These are phyloP conservation scores for Semotilus atromaculatus DNA, from an alignment of 2,797 vertebrate genomes.

Conservation along the genomic window DNA sequence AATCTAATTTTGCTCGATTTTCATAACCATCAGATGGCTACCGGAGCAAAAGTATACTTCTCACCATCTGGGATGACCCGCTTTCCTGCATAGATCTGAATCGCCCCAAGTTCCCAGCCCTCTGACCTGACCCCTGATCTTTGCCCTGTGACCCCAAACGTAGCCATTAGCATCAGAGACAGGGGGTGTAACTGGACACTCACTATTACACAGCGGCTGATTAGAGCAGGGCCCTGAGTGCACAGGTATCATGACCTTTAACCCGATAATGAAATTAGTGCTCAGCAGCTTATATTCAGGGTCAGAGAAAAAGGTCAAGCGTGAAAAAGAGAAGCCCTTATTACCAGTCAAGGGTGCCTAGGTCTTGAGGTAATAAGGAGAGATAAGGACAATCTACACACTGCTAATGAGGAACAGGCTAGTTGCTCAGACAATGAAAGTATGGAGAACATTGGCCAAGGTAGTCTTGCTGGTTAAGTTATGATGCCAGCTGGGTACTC, in stretches of 20 bases:
- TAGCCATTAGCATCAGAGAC: constrained; percentile 55
- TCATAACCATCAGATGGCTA: constrained; percentile 25
- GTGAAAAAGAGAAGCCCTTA: constrained; percentile 46
- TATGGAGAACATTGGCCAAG: not conserved
- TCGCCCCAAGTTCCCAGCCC: constrained; percentile 39
- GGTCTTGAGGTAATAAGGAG: constrained; percentile 42
- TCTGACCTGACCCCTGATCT: constrained; percentile 42
- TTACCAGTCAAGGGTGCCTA: constrained; percentile 44
- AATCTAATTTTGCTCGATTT: constrained; percentile 34
- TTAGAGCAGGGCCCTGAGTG: constrained; percentile 36
- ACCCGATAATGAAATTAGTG: constrained; percentile 59
- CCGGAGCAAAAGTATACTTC: not conserved
- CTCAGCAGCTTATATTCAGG: constrained; percentile 48
- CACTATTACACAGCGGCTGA: constrained; percentile 48
- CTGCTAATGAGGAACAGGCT: constrained; percentile 49
- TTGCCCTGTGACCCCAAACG: constrained; percentile 42
- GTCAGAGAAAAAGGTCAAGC: constrained; percentile 48
- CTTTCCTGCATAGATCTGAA: constrained; percentile 20
- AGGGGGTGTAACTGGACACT: constrained; percentile 51
- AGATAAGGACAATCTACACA: constrained; percentile 42
- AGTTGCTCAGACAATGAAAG: constrained; percentile 1
- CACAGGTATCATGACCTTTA: constrained; percentile 55
- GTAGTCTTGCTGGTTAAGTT: not conserved
- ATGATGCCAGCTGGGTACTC: not conserved
- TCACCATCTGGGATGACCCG: constrained; percentile 38